Percentiles rank a stretch among this genome's conserved stretches.
phyloP scores from a whole-genome alignment of 2,797 vertebrate species.

The Rhynchotus rufescens region DNA sequence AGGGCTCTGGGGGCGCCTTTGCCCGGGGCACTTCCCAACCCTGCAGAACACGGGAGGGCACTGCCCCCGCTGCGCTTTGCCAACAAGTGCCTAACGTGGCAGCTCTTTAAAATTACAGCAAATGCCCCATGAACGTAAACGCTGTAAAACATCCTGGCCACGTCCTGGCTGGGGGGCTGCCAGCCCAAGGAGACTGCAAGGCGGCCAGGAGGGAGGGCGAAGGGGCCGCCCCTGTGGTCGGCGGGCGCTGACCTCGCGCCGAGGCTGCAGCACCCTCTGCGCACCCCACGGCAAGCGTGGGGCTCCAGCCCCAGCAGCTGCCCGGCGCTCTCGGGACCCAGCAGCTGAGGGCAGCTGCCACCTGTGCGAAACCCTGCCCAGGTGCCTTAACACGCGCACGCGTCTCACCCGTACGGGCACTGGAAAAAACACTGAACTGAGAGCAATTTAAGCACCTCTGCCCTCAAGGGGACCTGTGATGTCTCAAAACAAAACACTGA shows the following conservation, averaged over 20 bases:
- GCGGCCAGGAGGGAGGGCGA: neutral
- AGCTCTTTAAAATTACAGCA: neutral
- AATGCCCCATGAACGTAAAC: neutral
- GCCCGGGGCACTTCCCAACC: neutral
- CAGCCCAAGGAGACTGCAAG: neutral
- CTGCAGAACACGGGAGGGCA: neutral
- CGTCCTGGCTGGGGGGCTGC: neutral
- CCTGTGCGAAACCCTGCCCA: conserved; percentile 21
- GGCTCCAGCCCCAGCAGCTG: neutral
- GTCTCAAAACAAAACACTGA: neutral
- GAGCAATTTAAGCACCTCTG: neutral
- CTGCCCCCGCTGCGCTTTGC: neutral
- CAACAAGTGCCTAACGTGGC: neutral
- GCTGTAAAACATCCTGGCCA: neutral
- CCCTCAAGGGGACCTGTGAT: neutral
- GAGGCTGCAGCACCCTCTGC: neutral
- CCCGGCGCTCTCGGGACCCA: too few species aligned
- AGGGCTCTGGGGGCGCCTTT: neutral
- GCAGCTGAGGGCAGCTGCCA: neutral
- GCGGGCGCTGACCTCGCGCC: rapidly evolving
- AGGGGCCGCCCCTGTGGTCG: neutral
- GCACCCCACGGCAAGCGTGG: neutral
- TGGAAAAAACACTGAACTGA: neutral
- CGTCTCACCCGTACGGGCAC: neutral
- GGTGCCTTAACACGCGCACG: neutral